Conservation (phyloP, 2,888 invertebrate genomes). For the Alviniconcha strummeri region DNA sequence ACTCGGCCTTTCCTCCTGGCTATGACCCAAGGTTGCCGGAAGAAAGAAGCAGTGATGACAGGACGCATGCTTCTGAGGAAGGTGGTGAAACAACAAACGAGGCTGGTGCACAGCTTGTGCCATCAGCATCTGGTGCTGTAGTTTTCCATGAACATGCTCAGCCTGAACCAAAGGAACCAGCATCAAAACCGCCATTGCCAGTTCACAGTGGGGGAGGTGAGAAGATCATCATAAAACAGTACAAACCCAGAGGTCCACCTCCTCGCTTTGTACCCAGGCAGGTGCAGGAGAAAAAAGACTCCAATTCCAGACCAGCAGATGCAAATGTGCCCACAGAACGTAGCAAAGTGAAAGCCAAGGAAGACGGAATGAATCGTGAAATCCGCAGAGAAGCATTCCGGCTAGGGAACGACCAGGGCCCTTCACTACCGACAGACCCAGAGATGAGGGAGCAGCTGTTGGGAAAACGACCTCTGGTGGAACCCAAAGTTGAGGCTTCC, state of each 20-base stretch:
- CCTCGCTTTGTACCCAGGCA: constrained; percentile 65
- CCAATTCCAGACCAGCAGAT: not conserved
- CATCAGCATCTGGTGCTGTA: not conserved
- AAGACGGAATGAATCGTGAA: constrained; percentile 48
- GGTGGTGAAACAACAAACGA: not conserved
- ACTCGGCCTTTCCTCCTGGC: constrained; percentile 54
- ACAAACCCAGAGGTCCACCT: constrained; percentile 43
- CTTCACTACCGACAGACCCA: constrained; percentile 36
- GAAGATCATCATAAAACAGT: constrained; percentile 49
- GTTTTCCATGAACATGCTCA: not conserved
- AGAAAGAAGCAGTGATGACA: not conserved
- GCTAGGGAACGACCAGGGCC: constrained; percentile 59
- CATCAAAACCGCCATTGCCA: not conserved
- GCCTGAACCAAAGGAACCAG: not conserved
- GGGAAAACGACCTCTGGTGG: constrained; percentile 29
- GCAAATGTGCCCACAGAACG: not conserved
- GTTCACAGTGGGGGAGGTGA: not conserved
- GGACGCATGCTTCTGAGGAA: not conserved
- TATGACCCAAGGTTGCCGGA: constrained; percentile 48
- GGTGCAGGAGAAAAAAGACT: constrained; percentile 42
- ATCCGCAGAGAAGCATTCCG: constrained; percentile 57
- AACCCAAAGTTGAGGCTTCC: constrained; percentile 47
- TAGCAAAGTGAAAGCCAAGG: not conserved
- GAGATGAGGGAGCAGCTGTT: constrained; percentile 26
- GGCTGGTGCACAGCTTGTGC: not conserved